These are phyloP conservation scores for Aphis gossypii DNA, from an alignment of 1,140 invertebrate species.

Conservation along the genomic window DNA sequence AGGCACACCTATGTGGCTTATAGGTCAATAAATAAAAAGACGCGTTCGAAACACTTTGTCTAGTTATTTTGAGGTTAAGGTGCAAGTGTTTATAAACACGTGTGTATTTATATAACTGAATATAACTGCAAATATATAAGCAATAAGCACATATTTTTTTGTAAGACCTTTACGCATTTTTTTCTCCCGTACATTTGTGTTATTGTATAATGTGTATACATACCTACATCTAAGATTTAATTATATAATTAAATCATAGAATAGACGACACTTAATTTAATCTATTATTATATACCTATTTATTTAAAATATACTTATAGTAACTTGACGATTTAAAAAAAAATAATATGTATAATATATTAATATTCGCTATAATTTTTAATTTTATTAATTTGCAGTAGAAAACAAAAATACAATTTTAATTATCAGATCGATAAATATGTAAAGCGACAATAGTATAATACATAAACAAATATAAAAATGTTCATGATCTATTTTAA, in stretches of 20 bases:
- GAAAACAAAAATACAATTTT: neutral
- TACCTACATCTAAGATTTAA: too few relatives aligned
- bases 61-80: too few relatives aligned
- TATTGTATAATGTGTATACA: too few relatives aligned
- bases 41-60: too few relatives aligned
- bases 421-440: neutral
- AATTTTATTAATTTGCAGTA: neutral
- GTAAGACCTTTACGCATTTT: too few relatives aligned
- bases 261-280: neutral
- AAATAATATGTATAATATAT: neutral
- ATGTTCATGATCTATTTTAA: neutral
- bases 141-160: neutral
- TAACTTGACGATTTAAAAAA: neutral
- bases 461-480: neutral
- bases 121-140: neutral
- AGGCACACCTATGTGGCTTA: too few relatives aligned
- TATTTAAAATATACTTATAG: neutral
- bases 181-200: too few relatives aligned
- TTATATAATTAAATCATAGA: too few relatives aligned
- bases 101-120: neutral
- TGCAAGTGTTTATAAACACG: too few relatives aligned
- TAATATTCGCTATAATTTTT: neutral
- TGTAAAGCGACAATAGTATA: neutral
- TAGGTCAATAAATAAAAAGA: too few relatives aligned
- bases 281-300: neutral